Conservation (phyloP, 2,888 invertebrate species). For the Mimumesa dahlbomi region DNA sequence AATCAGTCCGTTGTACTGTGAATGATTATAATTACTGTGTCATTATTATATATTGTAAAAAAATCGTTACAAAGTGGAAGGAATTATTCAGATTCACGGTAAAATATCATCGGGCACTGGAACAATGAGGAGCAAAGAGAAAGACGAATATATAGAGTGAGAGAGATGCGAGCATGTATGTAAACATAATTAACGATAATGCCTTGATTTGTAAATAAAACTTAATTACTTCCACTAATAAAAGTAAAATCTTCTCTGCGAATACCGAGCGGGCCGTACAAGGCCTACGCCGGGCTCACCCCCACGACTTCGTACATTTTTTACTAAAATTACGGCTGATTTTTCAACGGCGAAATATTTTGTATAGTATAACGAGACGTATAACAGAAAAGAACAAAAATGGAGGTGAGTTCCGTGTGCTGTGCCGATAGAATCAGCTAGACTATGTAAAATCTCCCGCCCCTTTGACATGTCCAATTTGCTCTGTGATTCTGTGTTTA, state of each 20-base stretch:
- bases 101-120: conserved; percentile 24
- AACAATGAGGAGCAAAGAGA: conserved; percentile 25
- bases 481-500: conserved; percentile 79
- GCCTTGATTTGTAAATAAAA: conserved; percentile 80
- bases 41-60: conserved; percentile 65
- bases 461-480: conserved; percentile 77
- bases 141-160: background rate
- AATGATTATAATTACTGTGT: conserved; percentile 45
- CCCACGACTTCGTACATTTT: conserved; percentile 67
- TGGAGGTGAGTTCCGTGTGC: conserved; percentile 35
- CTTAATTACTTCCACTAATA: conserved; percentile 74
- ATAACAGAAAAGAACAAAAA: conserved; percentile 27
- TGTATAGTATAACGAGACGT: conserved; percentile 60
- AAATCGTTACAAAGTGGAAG: conserved; percentile 60
- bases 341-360: conserved; percentile 70
- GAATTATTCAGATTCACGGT: conserved; percentile 40
- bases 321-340: conserved; percentile 62
- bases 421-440: conserved; percentile 40
- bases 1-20: conserved; percentile 30
- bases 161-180: conserved; percentile 61
- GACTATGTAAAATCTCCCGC: conserved; percentile 72
- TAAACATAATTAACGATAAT: conserved; percentile 74
- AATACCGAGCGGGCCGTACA: conserved; percentile 53
- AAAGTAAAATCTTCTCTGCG: conserved; percentile 60
- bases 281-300: conserved; percentile 43